phyloP scores from a whole-genome alignment of 2,888 invertebrate genomes.

The Apamea monoglypha region DNA sequence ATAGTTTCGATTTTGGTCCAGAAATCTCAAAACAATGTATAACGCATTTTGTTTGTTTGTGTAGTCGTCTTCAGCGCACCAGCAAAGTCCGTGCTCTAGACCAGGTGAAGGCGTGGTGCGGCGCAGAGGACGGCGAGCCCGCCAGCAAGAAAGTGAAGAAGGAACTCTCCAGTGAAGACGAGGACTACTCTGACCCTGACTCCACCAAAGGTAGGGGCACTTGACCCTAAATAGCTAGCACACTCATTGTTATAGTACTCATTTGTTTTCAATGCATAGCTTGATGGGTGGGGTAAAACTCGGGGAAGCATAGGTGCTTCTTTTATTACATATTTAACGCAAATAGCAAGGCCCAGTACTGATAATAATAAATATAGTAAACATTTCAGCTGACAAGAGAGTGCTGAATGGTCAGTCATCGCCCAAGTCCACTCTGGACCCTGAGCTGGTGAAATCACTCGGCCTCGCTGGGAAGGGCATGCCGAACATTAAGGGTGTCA shows the following conservation, averaged over 20 bases:
- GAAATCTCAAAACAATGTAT: neutral
- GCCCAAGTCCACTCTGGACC: slow-evolving; percentile 86
- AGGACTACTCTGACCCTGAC: slow-evolving; percentile 88
- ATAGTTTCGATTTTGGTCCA: neutral
- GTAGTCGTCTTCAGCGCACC: slow-evolving; percentile 93
- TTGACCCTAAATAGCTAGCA: slow-evolving; percentile 16
- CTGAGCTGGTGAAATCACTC: slow-evolving; percentile 89
- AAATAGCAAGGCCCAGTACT: slow-evolving; percentile 63
- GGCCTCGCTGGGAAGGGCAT: slow-evolving; percentile 88
- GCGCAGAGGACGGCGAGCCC: slow-evolving; percentile 88
- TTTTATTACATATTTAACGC: neutral
- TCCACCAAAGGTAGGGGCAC: slow-evolving; percentile 72
- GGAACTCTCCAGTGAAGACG: slow-evolving; percentile 89
- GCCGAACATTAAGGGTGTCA: slow-evolving; percentile 92
- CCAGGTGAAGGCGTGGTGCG: slow-evolving; percentile 96
- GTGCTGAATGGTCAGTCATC: slow-evolving; percentile 87
- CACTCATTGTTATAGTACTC: slow-evolving; percentile 27
- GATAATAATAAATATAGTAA: slow-evolving; percentile 62
- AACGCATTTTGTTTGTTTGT: neutral
- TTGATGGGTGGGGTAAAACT: neutral
- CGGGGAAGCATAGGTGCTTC: slow-evolving; percentile 26
- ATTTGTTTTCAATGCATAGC: neutral
- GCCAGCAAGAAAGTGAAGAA: slow-evolving; percentile 89
- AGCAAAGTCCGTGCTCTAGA: slow-evolving; percentile 95
- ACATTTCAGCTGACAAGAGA: slow-evolving; percentile 83